Evolutionary conservation across 2,113 vertebrate genomes (phyloP).

Genomic region (Poeciliopsis occidentalis): DNA sequence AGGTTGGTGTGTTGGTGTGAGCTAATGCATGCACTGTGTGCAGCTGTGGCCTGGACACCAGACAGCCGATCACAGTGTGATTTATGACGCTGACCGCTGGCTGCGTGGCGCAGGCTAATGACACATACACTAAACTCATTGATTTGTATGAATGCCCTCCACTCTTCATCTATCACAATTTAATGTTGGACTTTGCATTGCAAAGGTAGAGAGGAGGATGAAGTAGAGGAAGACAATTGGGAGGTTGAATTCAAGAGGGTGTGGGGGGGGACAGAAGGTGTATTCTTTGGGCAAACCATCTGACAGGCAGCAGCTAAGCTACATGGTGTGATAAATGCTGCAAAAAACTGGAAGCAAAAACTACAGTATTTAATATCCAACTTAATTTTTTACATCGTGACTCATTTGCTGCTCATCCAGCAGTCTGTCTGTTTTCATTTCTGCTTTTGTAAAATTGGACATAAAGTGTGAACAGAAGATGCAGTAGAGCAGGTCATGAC

Average conservation of each 20-base stretch:
- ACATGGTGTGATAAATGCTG: neutral
- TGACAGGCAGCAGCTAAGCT: neutral
- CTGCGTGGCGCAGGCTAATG: slow-evolving; percentile 99
- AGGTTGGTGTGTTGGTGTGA: slow-evolving; percentile 32
- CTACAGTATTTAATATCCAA: slow-evolving; percentile 78
- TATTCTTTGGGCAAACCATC: neutral
- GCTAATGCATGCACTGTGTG: slow-evolving; percentile 89
- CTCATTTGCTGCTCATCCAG: slow-evolving; percentile 87
- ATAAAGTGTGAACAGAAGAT: neutral
- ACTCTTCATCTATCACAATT: slow-evolving; percentile 99
- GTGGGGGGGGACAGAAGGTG: slow-evolving; percentile 12
- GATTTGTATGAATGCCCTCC: slow-evolving; percentile 99
- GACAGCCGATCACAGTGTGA: slow-evolving; percentile 99
- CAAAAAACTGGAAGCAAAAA: slow-evolving; percentile 66
- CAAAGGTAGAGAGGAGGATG: slow-evolving; percentile 81
- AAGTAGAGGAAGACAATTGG: slow-evolving; percentile 13
- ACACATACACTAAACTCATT: slow-evolving; percentile 99
- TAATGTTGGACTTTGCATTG: slow-evolving; percentile 99
- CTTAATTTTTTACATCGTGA: slow-evolving; percentile 80
- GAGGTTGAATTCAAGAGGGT: slow-evolving; percentile 4
- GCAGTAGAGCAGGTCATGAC: neutral
- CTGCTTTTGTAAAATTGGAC: neutral
- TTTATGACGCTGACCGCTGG: slow-evolving; percentile 99
- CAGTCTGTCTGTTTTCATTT: neutral
- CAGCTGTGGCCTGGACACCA: slow-evolving; percentile 84